These are phyloP conservation scores for Sclerodermus sp. DNA, from an alignment of 2,888 invertebrate species.

Conservation along the genomic window DNA sequence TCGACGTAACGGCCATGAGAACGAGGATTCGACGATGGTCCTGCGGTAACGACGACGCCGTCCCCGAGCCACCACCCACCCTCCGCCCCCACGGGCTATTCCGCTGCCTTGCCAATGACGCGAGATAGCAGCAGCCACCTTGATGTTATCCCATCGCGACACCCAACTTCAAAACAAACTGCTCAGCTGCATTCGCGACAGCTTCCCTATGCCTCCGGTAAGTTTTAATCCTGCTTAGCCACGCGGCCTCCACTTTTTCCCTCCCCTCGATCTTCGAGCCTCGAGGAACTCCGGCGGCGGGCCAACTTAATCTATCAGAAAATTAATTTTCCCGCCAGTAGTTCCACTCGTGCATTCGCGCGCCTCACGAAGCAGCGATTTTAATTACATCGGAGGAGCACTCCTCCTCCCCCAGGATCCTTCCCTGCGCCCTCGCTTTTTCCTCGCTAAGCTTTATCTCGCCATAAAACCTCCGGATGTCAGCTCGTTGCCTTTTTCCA, in stretches of 20 bases:
- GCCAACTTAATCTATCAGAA: constrained; percentile 21
- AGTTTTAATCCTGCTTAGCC: background rate
- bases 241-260: background rate
- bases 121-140: too few species aligned
- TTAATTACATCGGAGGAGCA: constrained; percentile 22
- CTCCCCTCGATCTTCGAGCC: background rate
- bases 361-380: constrained; percentile 13
- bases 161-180: too few species aligned
- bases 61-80: too few species aligned
- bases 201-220: background rate
- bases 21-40: too few species aligned
- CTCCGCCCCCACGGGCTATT: too few species aligned
- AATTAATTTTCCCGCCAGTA: constrained; percentile 19
- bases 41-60: too few species aligned
- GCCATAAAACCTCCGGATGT: background rate
- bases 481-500: background rate
- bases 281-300: too few species aligned
- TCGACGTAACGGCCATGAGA: too few species aligned
- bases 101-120: too few species aligned
- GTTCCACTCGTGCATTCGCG: too few species aligned
- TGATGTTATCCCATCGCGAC: too few species aligned
- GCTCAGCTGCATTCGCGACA: too few species aligned
- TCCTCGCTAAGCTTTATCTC: background rate
- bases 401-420: constrained; percentile 11
- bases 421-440: background rate